Conservation (phyloP, 2,888 invertebrate genomes). For the Tetramorium bicarinatum region DNA sequence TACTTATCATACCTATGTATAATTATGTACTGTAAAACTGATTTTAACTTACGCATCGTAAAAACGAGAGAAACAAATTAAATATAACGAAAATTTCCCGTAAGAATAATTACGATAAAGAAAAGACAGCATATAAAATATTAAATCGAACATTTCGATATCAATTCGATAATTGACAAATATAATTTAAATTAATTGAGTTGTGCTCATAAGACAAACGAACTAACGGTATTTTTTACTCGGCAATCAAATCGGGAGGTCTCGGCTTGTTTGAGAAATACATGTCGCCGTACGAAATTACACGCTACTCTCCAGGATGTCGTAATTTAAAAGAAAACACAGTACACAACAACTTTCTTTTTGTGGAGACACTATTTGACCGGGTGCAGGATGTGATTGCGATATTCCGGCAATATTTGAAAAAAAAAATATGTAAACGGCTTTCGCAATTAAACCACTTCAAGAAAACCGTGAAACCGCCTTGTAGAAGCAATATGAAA, state of each 20-base stretch:
- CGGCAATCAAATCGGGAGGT: background rate
- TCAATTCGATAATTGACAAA: background rate
- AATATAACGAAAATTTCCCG: background rate
- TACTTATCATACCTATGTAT: background rate
- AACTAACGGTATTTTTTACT: background rate
- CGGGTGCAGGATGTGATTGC: background rate
- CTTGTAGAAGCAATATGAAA: background rate
- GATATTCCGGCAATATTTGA: background rate
- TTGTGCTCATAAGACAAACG: background rate
- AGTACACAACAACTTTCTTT: background rate
- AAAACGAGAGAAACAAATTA: background rate
- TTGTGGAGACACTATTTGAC: background rate
- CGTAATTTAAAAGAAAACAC: background rate
- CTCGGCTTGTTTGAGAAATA: background rate
- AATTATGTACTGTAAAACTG: background rate
- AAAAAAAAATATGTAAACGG: conserved; percentile 6
- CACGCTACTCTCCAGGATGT: background rate
- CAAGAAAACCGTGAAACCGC: background rate
- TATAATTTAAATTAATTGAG: background rate
- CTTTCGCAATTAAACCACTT: background rate
- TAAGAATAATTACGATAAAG: background rate
- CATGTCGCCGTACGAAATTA: conserved; percentile 7
- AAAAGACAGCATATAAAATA: background rate
- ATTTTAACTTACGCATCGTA: background rate
- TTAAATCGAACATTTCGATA: background rate